phyloP scores from a whole-genome alignment of 2,888 invertebrate genomes.

The Caenorhabditis sp. region DNA sequence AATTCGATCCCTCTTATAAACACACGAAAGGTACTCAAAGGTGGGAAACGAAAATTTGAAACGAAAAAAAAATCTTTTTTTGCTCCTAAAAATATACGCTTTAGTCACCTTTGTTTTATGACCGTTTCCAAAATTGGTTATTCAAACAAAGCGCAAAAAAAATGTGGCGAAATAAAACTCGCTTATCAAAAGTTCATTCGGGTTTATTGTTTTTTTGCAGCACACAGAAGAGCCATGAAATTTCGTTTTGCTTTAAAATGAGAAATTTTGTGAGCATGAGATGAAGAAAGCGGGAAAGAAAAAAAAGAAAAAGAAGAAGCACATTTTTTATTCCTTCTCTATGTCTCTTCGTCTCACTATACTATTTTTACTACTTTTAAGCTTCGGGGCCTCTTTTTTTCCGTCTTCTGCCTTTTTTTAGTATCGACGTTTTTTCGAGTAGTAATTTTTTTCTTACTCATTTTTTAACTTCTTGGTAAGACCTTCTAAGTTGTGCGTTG shows the following conservation, averaged over 20 bases:
- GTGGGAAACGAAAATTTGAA: background rate
- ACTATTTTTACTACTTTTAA: constrained; percentile 30
- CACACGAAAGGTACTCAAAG: background rate
- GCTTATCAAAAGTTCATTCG: constrained; percentile 7
- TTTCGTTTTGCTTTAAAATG: background rate
- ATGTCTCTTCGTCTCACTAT: background rate
- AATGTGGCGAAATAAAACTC: background rate
- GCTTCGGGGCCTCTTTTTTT: constrained; percentile 17
- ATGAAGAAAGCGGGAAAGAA: background rate
- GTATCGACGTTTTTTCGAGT: background rate
- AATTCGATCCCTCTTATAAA: background rate
- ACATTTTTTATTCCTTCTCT: constrained; percentile 6
- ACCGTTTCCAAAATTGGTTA: background rate
- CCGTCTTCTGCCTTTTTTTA: background rate
- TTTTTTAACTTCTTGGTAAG: background rate
- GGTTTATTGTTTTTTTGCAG: constrained; percentile 3
- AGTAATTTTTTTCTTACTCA: background rate
- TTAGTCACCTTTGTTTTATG: background rate
- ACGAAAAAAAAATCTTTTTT: background rate
- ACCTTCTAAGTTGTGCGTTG: too few relatives aligned
- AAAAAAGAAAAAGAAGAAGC: constrained; percentile 3
- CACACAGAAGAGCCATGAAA: background rate
- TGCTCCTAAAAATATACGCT: background rate
- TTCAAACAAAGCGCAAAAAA: constrained; percentile 4
- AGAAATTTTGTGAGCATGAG: background rate